Evolutionary conservation across 2,888 invertebrate genomes (phyloP), one percentile per base, ranked within the genome.

Genomic region (Habroteleia sp.): DNA sequence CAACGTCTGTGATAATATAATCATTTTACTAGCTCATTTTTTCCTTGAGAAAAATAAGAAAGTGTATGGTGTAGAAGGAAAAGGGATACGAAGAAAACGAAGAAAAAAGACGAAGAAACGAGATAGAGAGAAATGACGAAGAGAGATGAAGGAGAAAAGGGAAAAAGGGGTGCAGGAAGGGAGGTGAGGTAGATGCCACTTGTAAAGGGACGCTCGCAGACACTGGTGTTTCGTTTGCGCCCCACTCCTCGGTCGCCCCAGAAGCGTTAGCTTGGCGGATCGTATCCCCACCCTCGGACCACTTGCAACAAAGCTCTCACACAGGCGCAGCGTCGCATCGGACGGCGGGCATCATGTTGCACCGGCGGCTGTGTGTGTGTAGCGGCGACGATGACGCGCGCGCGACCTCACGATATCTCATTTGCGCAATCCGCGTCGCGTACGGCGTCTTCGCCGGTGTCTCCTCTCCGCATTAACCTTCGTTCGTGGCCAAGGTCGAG

Each of bases 401-500:
- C 54, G 65, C 54, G 52, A 48, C 62, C 58, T 62, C 68, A 76
- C 72, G 72, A 73, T 46, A 69, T 54, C 48, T 65, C 72, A 72
- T 72, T 73, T 76, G 73, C 76, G 68, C 76, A 76, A 76, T 65
- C 48, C 33, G 41, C 54, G 60, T 62, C 39, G 66, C 62, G 48
- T 63, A 52, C 54, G 73, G 62, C 72, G 56, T 76, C 65, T 73
- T 60, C 39, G 68, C 46, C 48, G 68, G 42, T n/a, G n/a, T 48
- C 39, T 44, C 17, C 20, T 52, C 72, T 68, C 68, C 62, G 58
- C 72, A 72, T 72, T 74, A 46, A 76, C 73, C 73, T 76, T 76
- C 73, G 69, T 60, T 76, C 69, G 73, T 73, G 68, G 76, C 76
- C 76, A 76, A 76, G 76, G 76, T 76, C 76, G 76, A 63, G 52